A percentile compares a stretch with the other conserved stretches of the same genome.
Conservation (phyloP, 2,888 invertebrate genomes). For the Tanaodytes sp. region DNA sequence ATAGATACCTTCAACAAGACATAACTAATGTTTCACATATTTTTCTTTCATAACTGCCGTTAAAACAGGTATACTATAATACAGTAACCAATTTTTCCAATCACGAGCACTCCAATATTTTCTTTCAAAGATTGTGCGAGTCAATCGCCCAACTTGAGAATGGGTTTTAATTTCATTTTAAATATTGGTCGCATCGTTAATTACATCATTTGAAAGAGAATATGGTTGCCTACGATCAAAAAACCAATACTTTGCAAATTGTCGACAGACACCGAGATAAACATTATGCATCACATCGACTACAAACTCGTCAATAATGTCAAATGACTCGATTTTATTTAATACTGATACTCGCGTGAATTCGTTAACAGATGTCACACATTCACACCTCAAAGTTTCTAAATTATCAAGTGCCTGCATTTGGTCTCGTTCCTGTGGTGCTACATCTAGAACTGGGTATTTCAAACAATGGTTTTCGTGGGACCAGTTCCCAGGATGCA, state of each 20-base stretch:
- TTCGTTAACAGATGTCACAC: conserved; percentile 1
- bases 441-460: background rate
- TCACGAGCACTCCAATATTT: too few species aligned
- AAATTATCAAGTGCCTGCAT: conserved; percentile 2
- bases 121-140: too few species aligned
- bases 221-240: background rate
- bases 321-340: conserved; percentile 29
- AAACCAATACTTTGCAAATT: conserved; percentile 9
- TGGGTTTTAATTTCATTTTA: too few species aligned
- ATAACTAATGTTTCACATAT: too few species aligned
- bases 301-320: conserved; percentile 45
- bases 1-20: too few species aligned
- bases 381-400: background rate
- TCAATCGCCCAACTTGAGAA: too few species aligned
- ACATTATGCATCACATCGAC: conserved; percentile 15
- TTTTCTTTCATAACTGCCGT: too few species aligned
- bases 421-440: background rate
- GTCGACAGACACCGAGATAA: conserved; percentile 4
- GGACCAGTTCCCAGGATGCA: too few species aligned
- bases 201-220: background rate
- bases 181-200: too few species aligned
- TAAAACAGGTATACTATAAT: too few species aligned
- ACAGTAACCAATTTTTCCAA: too few species aligned
- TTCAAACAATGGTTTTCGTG: background rate
- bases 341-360: conserved; percentile 19